Evolutionary conservation across 92 coral and sea anemone genomes (phyloP).

Genomic region (Bergia sp.): DNA sequence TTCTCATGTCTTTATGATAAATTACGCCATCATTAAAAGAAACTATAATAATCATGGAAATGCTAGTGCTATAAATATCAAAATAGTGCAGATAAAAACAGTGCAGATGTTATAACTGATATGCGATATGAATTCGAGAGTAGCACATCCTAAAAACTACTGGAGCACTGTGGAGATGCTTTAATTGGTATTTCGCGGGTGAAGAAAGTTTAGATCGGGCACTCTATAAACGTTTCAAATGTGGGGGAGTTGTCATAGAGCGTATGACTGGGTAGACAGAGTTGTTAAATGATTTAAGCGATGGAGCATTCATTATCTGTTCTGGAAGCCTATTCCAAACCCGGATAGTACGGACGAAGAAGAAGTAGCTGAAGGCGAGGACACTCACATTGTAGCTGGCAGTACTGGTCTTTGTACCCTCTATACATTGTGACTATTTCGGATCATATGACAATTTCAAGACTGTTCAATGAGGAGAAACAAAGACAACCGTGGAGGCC

Average conservation of each 20-base stretch:
- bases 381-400: constrained; percentile 14
- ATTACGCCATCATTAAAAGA: constrained; percentile 10
- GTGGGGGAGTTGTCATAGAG: constrained; percentile 28
- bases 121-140: background rate
- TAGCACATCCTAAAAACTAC: too few species aligned
- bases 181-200: too few species aligned
- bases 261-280: constrained; percentile 36
- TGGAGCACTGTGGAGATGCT: too few species aligned
- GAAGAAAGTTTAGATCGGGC: too few species aligned
- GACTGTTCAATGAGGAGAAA: too few species aligned
- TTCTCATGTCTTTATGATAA: constrained; percentile 21
- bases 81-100: background rate
- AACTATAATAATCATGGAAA: background rate
- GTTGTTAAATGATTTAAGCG: background rate
- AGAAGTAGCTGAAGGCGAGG: constrained; percentile 35
- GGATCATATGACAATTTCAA: too few species aligned
- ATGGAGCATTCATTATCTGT: constrained; percentile 7
- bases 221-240: constrained; percentile 23
- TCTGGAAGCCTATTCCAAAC: constrained; percentile 43
- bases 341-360: constrained; percentile 21
- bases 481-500: background rate
- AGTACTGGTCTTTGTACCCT: background rate
- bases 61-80: background rate
- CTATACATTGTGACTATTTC: too few species aligned
- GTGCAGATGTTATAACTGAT: constrained; percentile 4